A percentile compares a stretch with the other conserved stretches of the same genome.
These are phyloP conservation scores for Danaus melanippus DNA, from an alignment of 1,140 invertebrate genomes.

Conservation along the genomic window DNA sequence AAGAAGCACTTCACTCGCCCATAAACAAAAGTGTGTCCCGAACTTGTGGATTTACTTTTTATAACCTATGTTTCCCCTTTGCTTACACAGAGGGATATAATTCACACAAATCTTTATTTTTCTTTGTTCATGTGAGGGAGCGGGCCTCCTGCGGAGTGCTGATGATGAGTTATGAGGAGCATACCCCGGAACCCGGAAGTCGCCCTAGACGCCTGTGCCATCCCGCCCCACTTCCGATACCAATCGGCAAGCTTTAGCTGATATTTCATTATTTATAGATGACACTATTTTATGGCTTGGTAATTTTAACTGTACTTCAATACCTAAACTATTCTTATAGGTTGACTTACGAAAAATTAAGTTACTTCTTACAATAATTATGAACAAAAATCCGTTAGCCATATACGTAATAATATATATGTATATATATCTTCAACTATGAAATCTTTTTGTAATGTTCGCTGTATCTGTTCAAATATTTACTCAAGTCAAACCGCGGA, in stretches of 20 bases:
- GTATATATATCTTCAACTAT: too few relatives aligned
- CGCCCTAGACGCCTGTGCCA: constrained; percentile 43
- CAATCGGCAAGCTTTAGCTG: constrained; percentile 51
- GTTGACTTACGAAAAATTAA: too few relatives aligned
- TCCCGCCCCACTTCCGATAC: constrained; percentile 60
- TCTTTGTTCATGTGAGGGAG: constrained; percentile 47
- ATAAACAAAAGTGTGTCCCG: constrained; percentile 12
- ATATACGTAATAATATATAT: too few relatives aligned
- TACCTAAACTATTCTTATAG: too few relatives aligned
- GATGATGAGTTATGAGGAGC: constrained; percentile 65
- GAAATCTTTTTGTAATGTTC: too few relatives aligned
- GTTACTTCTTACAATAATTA: too few relatives aligned
- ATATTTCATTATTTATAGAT: constrained; percentile 62
- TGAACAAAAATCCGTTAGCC: too few relatives aligned
- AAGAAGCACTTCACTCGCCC: constrained; percentile 7
- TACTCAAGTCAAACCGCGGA: background rate
- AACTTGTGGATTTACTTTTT: constrained; percentile 35
- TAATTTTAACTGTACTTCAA: background rate
- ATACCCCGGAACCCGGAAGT: constrained; percentile 55
- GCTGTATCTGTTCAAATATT: background rate
- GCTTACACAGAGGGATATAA: constrained; percentile 50
- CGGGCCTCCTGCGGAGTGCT: constrained; percentile 46
- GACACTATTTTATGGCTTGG: background rate
- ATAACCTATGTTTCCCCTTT: constrained; percentile 45
- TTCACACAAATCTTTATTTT: constrained; percentile 65